Conservation (phyloP, 2,113 vertebrate species). For the Sturnus vulgaris region DNA sequence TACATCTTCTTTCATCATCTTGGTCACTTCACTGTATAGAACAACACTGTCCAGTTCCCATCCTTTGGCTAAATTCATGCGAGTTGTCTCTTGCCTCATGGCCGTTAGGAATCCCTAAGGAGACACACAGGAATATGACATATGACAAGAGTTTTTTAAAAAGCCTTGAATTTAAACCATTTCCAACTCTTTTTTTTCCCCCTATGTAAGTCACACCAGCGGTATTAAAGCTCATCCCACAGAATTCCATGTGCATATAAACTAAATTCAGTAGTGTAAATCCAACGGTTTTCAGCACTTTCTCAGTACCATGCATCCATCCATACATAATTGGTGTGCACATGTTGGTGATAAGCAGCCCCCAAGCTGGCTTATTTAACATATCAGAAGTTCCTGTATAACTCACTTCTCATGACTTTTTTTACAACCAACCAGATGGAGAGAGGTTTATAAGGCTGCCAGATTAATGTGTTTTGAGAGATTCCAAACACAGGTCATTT, state of each 20-base stretch:
- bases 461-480: background rate
- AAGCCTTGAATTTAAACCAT: background rate
- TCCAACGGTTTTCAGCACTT: background rate
- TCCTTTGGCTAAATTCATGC: conserved; percentile 74
- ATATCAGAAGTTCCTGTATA: background rate
- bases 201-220: background rate
- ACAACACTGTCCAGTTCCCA: conserved; percentile 82
- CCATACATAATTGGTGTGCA: background rate
- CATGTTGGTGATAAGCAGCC: background rate
- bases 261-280: background rate
- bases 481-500: background rate
- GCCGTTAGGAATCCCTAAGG: conserved; percentile 82
- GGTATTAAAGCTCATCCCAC: background rate
- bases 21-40: conserved; percentile 80
- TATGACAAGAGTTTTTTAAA: fast-evolving
- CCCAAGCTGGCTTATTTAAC: background rate
- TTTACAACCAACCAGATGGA: background rate
- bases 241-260: background rate
- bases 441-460: background rate
- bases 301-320: background rate
- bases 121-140: background rate
- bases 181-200: background rate
- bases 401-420: background rate
- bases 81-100: conserved; percentile 83
- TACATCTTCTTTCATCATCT: conserved; percentile 83